Evolutionary conservation across 2,888 invertebrate genomes (phyloP), one percentile per base, ranked within the genome.

Genomic region (Drosophila colorata): DNA sequence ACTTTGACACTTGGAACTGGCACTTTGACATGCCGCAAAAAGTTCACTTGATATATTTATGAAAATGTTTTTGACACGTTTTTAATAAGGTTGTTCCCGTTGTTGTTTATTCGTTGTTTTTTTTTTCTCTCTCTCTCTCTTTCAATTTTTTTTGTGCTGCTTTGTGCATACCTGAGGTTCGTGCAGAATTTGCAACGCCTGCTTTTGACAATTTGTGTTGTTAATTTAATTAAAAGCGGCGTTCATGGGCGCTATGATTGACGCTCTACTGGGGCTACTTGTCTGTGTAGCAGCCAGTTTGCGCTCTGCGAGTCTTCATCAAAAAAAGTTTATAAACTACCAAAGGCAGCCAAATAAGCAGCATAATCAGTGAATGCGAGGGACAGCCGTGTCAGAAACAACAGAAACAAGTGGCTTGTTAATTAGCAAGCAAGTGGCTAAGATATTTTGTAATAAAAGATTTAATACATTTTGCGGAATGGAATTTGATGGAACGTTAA

Each of bases 1-100:
- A 85, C 69, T 86, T 88, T 88, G 84, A 75, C 84, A 84, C 84
- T 86, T 88, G 80, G 66, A 67, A 61, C 80, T 82, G 83, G 78
- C 86, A 83, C 69, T 80, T 88, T 88, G 88, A 85, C 78, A 86
- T 61, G 78, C 74, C 74, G 66, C 72, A 68, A 69, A 80, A 87
- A 69, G 73, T 84, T 87, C 69, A 75, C 66, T 84, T 82, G 81
- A 80, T 87, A 78, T 82, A 87, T 87, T 82, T 87, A 81, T 78
- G 85, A 84, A 88, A 85, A 88, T 85, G 84, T 88, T 88, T 83
- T 72, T 85, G 84, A 88, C 84, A 85, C 88, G 78, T 85, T 85
- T 85, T 85, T 85, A 85, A 85, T 85, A 85, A 85, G 84, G 63
- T 85, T 87, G 64, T 64, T 58, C 66, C 37, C 46, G 28, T 20